Conservation (phyloP, 2,113 vertebrate genomes). For the Rallus limicola region DNA sequence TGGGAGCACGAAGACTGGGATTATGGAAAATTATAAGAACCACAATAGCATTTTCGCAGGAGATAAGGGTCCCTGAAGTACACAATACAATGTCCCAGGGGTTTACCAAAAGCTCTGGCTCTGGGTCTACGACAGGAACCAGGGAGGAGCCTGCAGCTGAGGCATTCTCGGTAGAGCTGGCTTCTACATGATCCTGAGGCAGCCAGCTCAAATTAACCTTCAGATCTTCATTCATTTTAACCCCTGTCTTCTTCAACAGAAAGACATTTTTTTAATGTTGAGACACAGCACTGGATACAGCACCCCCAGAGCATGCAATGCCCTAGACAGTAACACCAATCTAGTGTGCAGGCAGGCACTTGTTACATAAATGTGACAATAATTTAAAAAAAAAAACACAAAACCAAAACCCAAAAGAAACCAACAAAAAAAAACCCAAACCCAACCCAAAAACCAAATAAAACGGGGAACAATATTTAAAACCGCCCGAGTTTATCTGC, state of each 20-base stretch:
- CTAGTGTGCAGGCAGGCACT: background rate
- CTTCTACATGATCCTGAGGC: constrained; percentile 85
- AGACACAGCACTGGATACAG: constrained; percentile 16
- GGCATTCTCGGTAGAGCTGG: constrained; percentile 83
- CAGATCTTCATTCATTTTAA: constrained; percentile 94
- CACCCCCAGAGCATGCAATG: constrained; percentile 60
- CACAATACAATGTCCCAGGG: constrained; percentile 98
- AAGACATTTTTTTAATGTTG: constrained; percentile 77
- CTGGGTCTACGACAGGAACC: constrained; percentile 76
- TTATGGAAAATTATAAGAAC: constrained; percentile 98
- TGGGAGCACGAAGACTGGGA: constrained; percentile 91
- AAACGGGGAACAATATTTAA: background rate
- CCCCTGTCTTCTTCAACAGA: constrained; percentile 82
- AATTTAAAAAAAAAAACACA: background rate
- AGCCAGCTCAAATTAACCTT: constrained; percentile 88
- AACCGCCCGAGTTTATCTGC: background rate
- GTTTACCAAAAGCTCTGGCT: constrained; percentile 87
- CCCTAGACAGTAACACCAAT: background rate
- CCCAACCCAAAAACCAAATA: too few species aligned
- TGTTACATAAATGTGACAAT: constrained; percentile 58
- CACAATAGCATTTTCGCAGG: constrained; percentile 96
- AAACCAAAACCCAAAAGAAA: too few species aligned
- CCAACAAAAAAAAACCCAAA: background rate
- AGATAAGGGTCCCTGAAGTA: constrained; percentile 94
- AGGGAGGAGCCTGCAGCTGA: constrained; percentile 78